These are phyloP conservation scores for Hemiscyllium ocellatum DNA, from an alignment of 2,113 vertebrate species.

Conservation along the genomic window DNA sequence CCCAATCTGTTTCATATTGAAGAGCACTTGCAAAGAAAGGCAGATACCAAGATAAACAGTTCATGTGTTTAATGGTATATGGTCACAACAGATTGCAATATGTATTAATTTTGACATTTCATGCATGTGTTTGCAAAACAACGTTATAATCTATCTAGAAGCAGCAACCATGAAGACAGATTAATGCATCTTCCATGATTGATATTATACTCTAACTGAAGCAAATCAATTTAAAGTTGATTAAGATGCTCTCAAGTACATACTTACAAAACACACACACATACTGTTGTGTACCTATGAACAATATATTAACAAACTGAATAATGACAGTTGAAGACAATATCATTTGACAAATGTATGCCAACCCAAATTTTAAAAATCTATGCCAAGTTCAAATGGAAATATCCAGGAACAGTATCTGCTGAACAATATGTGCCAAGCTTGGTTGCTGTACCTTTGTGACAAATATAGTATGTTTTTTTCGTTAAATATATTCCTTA, in stretches of 20 bases:
- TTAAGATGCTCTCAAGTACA: background rate
- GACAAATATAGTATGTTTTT: background rate
- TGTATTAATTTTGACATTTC: background rate
- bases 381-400: background rate
- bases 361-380: background rate
- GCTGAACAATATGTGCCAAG: background rate
- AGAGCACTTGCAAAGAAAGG: background rate
- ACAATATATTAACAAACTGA: background rate
- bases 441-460: background rate
- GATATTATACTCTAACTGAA: background rate
- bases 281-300: background rate
- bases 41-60: background rate
- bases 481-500: background rate
- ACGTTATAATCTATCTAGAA: background rate
- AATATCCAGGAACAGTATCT: background rate
- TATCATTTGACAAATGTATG: background rate
- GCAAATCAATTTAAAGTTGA: conserved; percentile 1
- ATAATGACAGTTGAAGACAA: background rate
- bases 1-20: background rate
- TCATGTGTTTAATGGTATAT: background rate
- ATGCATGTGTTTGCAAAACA: background rate
- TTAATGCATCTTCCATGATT: background rate
- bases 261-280: background rate
- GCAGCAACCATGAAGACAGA: background rate
- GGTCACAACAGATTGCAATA: background rate